Percentiles rank a stretch among this genome's conserved stretches.
Conservation (phyloP, 2,888 invertebrate genomes). For the Entomobrya proxima region DNA sequence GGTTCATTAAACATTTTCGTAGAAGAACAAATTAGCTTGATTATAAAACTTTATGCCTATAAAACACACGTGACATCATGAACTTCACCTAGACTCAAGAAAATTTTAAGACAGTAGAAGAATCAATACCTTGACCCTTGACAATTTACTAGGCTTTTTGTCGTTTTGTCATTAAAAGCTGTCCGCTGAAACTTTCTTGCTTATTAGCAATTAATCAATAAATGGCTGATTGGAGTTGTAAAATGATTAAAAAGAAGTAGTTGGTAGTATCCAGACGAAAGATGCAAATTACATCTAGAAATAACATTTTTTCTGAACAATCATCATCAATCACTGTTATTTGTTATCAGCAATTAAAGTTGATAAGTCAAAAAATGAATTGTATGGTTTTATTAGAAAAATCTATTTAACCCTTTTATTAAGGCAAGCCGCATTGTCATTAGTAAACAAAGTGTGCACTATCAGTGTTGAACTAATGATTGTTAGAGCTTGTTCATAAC, state of each 20-base stretch:
- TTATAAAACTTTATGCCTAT: no score
- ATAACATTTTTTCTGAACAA: no score
- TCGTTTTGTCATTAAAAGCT: neutral
- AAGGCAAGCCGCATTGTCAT: neutral
- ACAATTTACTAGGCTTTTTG: neutral
- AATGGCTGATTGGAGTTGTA: neutral
- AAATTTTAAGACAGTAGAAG: neutral
- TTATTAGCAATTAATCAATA: conserved; percentile 58
- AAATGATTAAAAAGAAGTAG: neutral
- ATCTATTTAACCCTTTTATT: neutral
- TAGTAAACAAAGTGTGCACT: neutral
- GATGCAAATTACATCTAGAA: neutral
- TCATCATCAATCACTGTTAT: no score
- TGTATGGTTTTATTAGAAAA: neutral
- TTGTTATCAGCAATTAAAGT: neutral
- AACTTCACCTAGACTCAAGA: neutral
- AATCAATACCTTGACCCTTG: conserved; percentile 23
- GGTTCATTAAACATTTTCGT: neutral
- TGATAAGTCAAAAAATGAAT: neutral
- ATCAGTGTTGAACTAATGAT: no score
- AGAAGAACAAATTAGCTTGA: neutral
- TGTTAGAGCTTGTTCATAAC: no score
- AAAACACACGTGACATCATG: no score
- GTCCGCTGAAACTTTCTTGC: conserved; percentile 2
- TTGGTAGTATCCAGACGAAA: neutral